Conservation (phyloP, 2,113 vertebrate species). For the Arothron firmamentum region DNA sequence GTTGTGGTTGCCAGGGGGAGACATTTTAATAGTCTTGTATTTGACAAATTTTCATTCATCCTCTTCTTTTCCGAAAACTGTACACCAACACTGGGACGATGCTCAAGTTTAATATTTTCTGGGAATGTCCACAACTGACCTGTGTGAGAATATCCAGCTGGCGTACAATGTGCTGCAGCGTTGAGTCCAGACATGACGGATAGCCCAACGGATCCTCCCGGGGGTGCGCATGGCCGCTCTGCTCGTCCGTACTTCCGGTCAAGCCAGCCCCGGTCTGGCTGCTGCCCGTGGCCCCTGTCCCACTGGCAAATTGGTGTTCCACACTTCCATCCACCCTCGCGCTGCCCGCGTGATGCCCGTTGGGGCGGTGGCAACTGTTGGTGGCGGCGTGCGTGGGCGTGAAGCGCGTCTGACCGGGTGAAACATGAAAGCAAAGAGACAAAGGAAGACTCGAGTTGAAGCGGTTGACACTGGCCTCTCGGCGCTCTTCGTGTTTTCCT, state of each 20-base stretch:
- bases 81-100: background rate
- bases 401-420: background rate
- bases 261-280: conserved; percentile 15
- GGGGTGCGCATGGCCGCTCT: conserved; percentile 8
- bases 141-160: conserved; percentile 88
- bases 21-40: no score
- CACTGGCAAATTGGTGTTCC: conserved; percentile 2
- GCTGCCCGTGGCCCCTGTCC: background rate
- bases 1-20: no score
- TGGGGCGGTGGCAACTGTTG: conserved; percentile 5
- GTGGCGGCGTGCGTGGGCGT: conserved; percentile 1
- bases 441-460: background rate
- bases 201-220: conserved; percentile 58
- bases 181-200: conserved; percentile 66
- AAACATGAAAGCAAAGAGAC: conserved; percentile 21
- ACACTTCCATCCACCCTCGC: conserved; percentile 14
- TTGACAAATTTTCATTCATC: background rate
- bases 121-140: conserved; percentile 61
- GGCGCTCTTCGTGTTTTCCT: background rate
- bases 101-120: no score
- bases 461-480: background rate
- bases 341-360: background rate
- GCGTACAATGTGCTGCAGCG: conserved; percentile 83
- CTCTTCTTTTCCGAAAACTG: background rate
- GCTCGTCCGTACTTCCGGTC: conserved; percentile 44